phyloP scores from a whole-genome alignment of 2,888 invertebrate genomes.

The Apotomis capreana region DNA sequence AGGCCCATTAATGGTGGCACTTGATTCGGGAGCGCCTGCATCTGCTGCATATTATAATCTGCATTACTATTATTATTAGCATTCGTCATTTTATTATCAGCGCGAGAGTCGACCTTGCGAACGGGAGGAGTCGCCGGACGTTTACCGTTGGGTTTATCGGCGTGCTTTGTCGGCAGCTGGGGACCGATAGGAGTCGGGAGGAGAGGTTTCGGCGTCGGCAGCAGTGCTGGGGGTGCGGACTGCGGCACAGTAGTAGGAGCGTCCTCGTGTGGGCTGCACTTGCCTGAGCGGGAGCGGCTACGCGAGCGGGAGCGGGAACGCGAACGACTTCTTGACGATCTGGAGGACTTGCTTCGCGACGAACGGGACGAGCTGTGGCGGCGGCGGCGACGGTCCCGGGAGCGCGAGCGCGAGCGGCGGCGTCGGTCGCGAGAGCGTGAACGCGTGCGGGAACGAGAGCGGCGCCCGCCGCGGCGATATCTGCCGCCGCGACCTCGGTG shows the following conservation, averaged over 20 bases:
- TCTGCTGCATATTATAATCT: slow-evolving; percentile 52
- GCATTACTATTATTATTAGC: slow-evolving; percentile 49
- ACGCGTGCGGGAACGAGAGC: slow-evolving; percentile 66
- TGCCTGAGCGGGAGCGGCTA: slow-evolving; percentile 81
- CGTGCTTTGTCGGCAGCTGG: slow-evolving; percentile 58
- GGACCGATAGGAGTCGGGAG: slow-evolving; percentile 66
- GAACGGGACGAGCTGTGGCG: slow-evolving; percentile 75
- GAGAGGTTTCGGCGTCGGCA: slow-evolving; percentile 60
- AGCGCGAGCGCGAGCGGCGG: slow-evolving; percentile 62
- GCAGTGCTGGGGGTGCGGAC: slow-evolving; percentile 59
- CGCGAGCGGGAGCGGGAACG: slow-evolving; percentile 55
- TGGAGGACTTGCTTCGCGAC: slow-evolving; percentile 74
- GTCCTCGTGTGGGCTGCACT: slow-evolving; percentile 77
- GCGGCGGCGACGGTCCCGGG: slow-evolving; percentile 73
- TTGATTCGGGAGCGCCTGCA: slow-evolving; percentile 53
- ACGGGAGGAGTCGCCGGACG: slow-evolving; percentile 55
- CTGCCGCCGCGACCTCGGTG: slow-evolving; percentile 75
- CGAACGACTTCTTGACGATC: slow-evolving; percentile 61
- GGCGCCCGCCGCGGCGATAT: slow-evolving; percentile 67
- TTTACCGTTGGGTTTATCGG: slow-evolving; percentile 55
- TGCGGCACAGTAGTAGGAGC: slow-evolving; percentile 62
- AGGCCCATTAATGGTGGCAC: slow-evolving; percentile 74
- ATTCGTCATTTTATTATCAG: slow-evolving; percentile 45
- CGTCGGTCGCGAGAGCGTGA: slow-evolving; percentile 64
- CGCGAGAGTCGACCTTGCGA: slow-evolving; percentile 46